phyloP scores from a whole-genome alignment of 2,113 vertebrate genomes.

The Trogon melanurus region DNA sequence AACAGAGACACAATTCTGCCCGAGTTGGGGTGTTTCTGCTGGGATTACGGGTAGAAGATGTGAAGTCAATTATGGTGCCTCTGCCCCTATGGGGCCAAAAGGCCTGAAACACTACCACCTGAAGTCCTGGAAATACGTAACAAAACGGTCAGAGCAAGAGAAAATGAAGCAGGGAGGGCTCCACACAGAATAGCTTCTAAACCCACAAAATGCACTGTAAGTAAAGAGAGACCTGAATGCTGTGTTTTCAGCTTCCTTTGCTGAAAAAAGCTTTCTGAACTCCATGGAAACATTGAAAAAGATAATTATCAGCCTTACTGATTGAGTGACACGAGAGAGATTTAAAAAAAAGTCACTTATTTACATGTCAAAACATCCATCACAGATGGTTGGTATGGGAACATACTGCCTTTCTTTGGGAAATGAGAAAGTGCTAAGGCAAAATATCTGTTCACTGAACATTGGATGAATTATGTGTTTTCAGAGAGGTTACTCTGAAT shows the following conservation, averaged over 20 bases:
- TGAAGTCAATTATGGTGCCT: neutral
- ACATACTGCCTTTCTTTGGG: constrained; percentile 51
- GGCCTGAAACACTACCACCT: neutral
- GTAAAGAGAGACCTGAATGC: constrained; percentile 21
- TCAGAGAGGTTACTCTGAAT: neutral
- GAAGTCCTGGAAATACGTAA: neutral
- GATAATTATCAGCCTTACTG: constrained; percentile 43
- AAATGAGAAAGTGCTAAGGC: constrained; percentile 49
- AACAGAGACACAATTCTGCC: neutral
- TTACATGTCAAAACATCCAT: constrained; percentile 59
- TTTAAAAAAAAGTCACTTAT: constrained; percentile 63
- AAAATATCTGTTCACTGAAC: constrained; percentile 15
- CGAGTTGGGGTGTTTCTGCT: neutral
- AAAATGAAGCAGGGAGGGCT: neutral
- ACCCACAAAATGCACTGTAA: constrained; percentile 13
- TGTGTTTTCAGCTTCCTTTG: constrained; percentile 43
- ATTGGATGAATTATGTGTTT: neutral
- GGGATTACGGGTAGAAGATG: neutral
- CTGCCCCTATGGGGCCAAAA: neutral
- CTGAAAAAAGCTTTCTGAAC: constrained; percentile 67
- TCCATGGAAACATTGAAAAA: constrained; percentile 67
- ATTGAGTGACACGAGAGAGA: constrained; percentile 47
- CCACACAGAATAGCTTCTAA: constrained; percentile 16
- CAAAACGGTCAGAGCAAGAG: neutral
- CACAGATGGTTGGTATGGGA: constrained; percentile 47